Base-by-base conservation (phyloP, 2,888 invertebrate species). In the Ganaspis brasiliensis region DNA sequence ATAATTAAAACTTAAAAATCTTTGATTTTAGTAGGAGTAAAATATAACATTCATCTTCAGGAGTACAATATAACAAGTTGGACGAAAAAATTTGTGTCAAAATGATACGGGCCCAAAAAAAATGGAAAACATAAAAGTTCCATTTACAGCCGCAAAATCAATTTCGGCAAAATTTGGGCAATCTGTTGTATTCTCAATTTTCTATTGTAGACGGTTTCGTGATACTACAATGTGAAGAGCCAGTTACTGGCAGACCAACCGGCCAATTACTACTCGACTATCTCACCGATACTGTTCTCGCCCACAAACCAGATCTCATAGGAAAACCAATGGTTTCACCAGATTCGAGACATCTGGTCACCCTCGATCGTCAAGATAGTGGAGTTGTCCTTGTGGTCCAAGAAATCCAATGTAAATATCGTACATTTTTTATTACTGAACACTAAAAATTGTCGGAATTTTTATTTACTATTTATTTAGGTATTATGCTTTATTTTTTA, bases 261-360 rank as follows among this genome's bases (percentile, higher is more conserved):
- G 95, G 95, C 0, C 95, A 96, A 90, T 90, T 96, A 49, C 92
- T 95, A 16, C 89, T 96, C 83, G 96, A 96, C 91, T 95, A 95
- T 87, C 91, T 96, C 79, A 96, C 95, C 1, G 96, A 96, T 89
- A 94, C 95, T 1, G 94, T 96, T 24, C 91, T 95, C 19, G 93
- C 93, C 31, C 93, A 94, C 79, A 94, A 94, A 85, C 92, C 94
- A 1, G 93, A 93, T 67, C 92, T 95, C 70, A 92, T 94, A 78
- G 96, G 96, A 1, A 92, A 92, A 72, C 95, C 95, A 0, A 93
- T 93, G 85, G 93, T 96, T 56, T 94, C 95, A 6, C 96, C 96
- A 0, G 95, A 96, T 90, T 95, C 95, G 31, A 92, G 95, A 78
- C 93, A 94, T 85, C 92, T 96, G 72, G 94, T 95, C 73, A 95